phyloP scores from a whole-genome alignment of 2,797 vertebrate genomes.

The Tarsius wallacei region DNA sequence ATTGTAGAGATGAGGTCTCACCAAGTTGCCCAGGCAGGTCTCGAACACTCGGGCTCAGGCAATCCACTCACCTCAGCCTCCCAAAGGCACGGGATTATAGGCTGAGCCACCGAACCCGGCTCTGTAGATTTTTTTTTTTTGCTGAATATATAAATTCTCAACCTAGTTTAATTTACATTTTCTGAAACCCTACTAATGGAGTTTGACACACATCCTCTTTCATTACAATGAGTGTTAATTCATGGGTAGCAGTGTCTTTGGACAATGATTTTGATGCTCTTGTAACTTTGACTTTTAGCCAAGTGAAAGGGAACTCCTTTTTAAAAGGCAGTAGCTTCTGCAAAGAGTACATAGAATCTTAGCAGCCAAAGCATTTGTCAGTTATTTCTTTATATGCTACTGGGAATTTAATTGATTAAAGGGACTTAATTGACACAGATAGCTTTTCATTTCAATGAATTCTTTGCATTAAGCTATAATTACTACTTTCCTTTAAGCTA shows the following conservation, averaged over 20 bases:
- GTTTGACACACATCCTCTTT: neutral
- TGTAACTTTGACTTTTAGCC: slow-evolving; percentile 41
- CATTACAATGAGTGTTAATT: neutral
- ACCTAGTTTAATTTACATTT: neutral
- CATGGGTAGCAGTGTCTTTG: neutral
- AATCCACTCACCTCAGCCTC: too few relatives aligned
- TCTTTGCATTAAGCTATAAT: slow-evolving; percentile 47
- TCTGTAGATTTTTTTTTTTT: neutral
- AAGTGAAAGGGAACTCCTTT: slow-evolving; percentile 55
- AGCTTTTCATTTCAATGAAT: slow-evolving; percentile 56
- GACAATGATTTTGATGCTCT: slow-evolving; percentile 45
- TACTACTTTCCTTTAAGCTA: slow-evolving; percentile 9
- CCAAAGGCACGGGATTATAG: too few relatives aligned
- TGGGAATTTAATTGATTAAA: slow-evolving; percentile 60
- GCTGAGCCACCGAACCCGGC: too few relatives aligned
- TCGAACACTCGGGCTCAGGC: too few relatives aligned
- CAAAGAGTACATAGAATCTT: slow-evolving; percentile 33
- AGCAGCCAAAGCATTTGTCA: neutral
- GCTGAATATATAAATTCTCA: slow-evolving; percentile 5
- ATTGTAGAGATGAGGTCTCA: too few relatives aligned
- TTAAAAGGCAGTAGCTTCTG: neutral
- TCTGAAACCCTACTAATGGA: neutral
- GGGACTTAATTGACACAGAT: slow-evolving; percentile 59
- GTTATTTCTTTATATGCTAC: neutral
- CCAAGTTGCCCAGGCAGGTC: too few relatives aligned